These are phyloP conservation scores for Epicampocera succincta DNA, from an alignment of 2,888 invertebrate species.

Conservation along the genomic window DNA sequence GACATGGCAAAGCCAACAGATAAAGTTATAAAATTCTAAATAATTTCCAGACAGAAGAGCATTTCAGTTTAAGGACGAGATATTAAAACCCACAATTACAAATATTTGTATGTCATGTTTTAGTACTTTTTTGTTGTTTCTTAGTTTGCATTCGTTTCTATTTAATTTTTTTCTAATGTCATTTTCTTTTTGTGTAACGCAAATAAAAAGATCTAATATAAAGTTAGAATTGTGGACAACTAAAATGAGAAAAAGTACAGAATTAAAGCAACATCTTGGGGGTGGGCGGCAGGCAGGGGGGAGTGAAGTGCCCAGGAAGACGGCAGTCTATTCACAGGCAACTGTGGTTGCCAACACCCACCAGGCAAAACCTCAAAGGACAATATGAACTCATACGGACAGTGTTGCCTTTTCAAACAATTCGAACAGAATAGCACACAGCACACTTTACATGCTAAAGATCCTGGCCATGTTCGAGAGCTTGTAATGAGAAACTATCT, in stretches of 20 bases:
- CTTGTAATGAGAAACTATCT: constrained; percentile 64
- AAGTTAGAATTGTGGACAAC: constrained; percentile 66
- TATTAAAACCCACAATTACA: constrained; percentile 69
- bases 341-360: constrained; percentile 74
- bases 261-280: constrained; percentile 40
- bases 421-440: constrained; percentile 7
- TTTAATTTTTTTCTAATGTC: constrained; percentile 9
- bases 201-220: constrained; percentile 77
- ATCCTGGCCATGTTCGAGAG: constrained; percentile 42
- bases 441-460: constrained; percentile 31
- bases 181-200: constrained; percentile 67
- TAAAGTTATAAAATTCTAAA: constrained; percentile 55
- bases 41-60: constrained; percentile 16
- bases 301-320: neutral
- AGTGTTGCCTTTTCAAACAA: constrained; percentile 1
- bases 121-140: constrained; percentile 16
- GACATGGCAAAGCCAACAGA: constrained; percentile 39
- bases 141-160: constrained; percentile 32
- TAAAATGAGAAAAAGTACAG: constrained; percentile 21
- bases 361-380: constrained; percentile 63
- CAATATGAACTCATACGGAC: constrained; percentile 42
- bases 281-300: neutral
- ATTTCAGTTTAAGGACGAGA: constrained; percentile 18
- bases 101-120: constrained; percentile 72
- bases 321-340: constrained; percentile 45